phyloP scores from a whole-genome alignment of 2,888 invertebrate species.

The Ennomos erosarius region DNA sequence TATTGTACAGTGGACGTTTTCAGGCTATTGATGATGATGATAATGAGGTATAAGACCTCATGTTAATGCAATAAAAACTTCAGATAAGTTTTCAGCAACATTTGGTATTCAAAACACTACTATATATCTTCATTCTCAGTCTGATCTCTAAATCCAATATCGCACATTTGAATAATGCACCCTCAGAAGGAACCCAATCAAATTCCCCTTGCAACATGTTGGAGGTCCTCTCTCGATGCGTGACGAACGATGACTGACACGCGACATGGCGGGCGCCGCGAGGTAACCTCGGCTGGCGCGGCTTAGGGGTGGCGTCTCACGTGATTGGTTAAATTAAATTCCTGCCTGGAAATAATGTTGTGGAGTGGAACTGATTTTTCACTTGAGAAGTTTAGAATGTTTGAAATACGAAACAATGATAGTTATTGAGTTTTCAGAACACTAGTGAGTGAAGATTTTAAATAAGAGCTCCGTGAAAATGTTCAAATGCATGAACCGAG shows the following conservation, averaged over 20 bases:
- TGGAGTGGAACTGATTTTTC: slow-evolving; percentile 22
- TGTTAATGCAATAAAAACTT: too few relatives aligned
- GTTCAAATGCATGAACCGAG: too few relatives aligned
- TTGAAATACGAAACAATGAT: too few relatives aligned
- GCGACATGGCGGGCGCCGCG: slow-evolving; percentile 54
- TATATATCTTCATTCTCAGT: neutral
- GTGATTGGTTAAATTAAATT: slow-evolving; percentile 61
- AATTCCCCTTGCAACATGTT: slow-evolving; percentile 58
- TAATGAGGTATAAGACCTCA: too few relatives aligned
- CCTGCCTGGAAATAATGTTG: slow-evolving; percentile 49
- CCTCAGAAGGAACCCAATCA: slow-evolving; percentile 58
- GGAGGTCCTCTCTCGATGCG: slow-evolving; percentile 64
- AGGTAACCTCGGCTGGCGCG: slow-evolving; percentile 52
- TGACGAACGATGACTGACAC: slow-evolving; percentile 78
- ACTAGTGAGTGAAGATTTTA: too few relatives aligned
- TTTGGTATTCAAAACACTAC: too few relatives aligned
- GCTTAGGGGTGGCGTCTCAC: slow-evolving; percentile 24
- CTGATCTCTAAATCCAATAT: slow-evolving; percentile 43
- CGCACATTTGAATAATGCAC: slow-evolving; percentile 56
- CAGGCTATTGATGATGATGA: too few relatives aligned
- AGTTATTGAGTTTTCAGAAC: too few relatives aligned
- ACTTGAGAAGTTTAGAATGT: neutral
- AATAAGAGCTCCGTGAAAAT: too few relatives aligned
- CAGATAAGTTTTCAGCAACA: too few relatives aligned
- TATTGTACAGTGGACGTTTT: too few relatives aligned